Conservation (phyloP, 2,797 vertebrate genomes). For the Gadopsis marmoratus region DNA sequence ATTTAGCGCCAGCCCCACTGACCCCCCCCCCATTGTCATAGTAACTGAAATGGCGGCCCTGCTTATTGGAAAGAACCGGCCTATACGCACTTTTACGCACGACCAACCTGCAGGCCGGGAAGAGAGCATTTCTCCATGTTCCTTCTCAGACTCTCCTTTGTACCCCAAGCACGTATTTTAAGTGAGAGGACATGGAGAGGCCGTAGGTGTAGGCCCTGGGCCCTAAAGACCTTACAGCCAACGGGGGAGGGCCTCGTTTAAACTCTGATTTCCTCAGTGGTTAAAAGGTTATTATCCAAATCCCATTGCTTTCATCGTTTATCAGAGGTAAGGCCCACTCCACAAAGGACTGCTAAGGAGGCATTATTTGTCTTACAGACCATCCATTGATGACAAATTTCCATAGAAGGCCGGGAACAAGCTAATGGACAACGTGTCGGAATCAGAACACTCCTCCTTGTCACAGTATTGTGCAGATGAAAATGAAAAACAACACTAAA, state of each 20-base stretch:
- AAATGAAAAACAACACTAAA: background rate
- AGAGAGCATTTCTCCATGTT: conserved; percentile 47
- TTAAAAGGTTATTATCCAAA: conserved; percentile 75
- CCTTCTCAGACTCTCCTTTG: conserved; percentile 58
- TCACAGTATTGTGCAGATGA: background rate
- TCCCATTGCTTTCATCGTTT: conserved; percentile 58
- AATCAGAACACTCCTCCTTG: background rate
- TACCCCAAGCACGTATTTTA: conserved; percentile 69
- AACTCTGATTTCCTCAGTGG: conserved; percentile 77
- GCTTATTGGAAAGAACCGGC: conserved; percentile 24
- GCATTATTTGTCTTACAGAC: conserved; percentile 51
- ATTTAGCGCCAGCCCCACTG: background rate
- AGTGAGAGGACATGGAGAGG: conserved; percentile 68
- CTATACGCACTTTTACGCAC: conserved; percentile 61
- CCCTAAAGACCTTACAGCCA: conserved; percentile 63
- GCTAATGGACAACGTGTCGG: background rate
- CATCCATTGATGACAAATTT: conserved; percentile 36
- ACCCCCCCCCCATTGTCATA: background rate
- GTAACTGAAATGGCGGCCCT: conserved; percentile 26
- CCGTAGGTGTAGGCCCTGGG: conserved; percentile 68
- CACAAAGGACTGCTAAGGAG: conserved; percentile 49
- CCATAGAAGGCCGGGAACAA: conserved; percentile 9
- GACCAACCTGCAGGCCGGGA: conserved; percentile 48
- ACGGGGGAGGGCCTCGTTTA: conserved; percentile 66
- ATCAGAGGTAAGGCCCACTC: conserved; percentile 48